A percentile compares a stretch with the other conserved stretches of the same genome.
phyloP scores from a whole-genome alignment of 2,888 invertebrate species.

The Agrotis ipsilon region DNA sequence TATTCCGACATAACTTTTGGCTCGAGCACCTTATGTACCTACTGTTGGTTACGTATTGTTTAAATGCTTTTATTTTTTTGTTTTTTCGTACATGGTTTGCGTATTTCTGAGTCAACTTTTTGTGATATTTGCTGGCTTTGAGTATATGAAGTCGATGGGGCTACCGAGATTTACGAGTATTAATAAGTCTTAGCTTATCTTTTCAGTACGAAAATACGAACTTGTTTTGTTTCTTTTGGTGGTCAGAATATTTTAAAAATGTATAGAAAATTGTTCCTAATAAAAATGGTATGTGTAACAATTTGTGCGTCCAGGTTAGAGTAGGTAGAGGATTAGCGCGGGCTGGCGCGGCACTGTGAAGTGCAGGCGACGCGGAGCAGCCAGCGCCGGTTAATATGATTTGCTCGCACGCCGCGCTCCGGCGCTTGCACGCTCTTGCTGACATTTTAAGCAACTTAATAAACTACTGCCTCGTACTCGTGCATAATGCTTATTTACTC shows the following conservation, averaged over 20 bases:
- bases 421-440: conserved; percentile 68
- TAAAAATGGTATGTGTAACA: conserved; percentile 52
- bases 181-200: too few relatives aligned
- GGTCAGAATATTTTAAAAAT: not conserved
- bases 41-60: conserved; percentile 66
- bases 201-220: not conserved
- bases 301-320: conserved; percentile 49
- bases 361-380: conserved; percentile 65
- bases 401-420: conserved; percentile 69
- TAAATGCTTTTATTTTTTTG: conserved; percentile 65
- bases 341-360: conserved; percentile 71
- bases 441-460: conserved; percentile 83
- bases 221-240: not conserved
- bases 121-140: conserved; percentile 29
- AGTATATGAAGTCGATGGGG: not conserved
- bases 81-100: conserved; percentile 42
- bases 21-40: conserved; percentile 78
- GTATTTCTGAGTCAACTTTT: conserved; percentile 34
- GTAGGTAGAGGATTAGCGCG: conserved; percentile 70
- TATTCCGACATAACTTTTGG: conserved; percentile 90
- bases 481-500: conserved; percentile 72
- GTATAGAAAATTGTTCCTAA: conserved; percentile 33
- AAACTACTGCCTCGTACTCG: conserved; percentile 71
- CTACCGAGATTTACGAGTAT: not conserved
- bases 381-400: conserved; percentile 81